Percentiles rank a stretch among this genome's conserved stretches.
Conservation (phyloP, 2,888 invertebrate genomes). For the Chydorus sphaericus region DNA sequence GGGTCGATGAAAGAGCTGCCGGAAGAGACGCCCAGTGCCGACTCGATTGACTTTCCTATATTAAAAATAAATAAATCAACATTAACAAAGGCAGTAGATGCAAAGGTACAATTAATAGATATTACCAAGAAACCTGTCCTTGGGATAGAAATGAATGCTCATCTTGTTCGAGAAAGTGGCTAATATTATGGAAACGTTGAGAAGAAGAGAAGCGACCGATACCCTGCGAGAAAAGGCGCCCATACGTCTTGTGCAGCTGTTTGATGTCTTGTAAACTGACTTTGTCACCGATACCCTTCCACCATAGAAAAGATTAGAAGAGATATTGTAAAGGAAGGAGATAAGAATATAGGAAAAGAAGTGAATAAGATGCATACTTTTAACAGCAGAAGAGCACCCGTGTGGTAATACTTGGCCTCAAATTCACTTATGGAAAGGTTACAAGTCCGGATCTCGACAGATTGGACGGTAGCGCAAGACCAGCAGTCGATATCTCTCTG, state of each 20-base stretch:
- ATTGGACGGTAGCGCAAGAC: constrained; percentile 57
- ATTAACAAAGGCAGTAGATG: background rate
- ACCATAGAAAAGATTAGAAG: too few species aligned
- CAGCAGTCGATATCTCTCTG: constrained; percentile 70
- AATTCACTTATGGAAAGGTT: constrained; percentile 32
- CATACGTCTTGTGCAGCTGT: background rate
- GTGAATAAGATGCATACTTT: constrained; percentile 33
- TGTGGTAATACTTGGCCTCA: constrained; percentile 32
- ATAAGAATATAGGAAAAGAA: background rate
- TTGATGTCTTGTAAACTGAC: background rate
- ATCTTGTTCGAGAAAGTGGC: background rate
- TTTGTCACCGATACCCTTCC: background rate
- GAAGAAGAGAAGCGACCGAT: background rate
- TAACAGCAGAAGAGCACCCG: constrained; percentile 41
- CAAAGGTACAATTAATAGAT: background rate
- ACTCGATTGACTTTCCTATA: constrained; percentile 65
- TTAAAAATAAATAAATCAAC: background rate
- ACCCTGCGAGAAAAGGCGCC: background rate
- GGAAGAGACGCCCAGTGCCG: constrained; percentile 50
- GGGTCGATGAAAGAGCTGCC: constrained; percentile 57
- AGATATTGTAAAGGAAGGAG: too few species aligned
- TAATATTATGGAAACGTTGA: background rate
- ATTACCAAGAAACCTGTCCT: background rate
- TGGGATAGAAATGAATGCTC: background rate
- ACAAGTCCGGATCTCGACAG: constrained; percentile 46